phyloP scores from a whole-genome alignment of 2,888 invertebrate genomes.

The Yponomeuta evonymella region DNA sequence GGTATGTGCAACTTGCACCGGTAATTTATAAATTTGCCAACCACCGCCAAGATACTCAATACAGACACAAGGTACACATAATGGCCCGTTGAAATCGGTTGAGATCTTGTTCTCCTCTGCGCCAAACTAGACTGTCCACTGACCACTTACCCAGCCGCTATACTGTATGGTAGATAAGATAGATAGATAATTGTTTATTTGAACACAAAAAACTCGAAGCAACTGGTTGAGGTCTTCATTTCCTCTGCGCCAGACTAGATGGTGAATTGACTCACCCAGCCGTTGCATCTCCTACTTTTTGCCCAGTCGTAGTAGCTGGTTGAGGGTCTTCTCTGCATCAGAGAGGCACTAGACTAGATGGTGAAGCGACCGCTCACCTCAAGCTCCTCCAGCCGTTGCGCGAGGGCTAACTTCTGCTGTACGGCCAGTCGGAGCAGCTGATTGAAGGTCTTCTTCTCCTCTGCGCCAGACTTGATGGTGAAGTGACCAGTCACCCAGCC shows the following conservation, averaged over 20 bases:
- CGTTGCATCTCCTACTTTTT: constrained; percentile 99
- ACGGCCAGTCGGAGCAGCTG: constrained; percentile 97
- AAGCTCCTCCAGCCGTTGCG: constrained; percentile 96
- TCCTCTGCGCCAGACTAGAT: neutral
- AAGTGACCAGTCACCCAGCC: constrained; percentile 73
- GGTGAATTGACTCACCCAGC: constrained; percentile 74
- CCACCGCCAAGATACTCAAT: too few species aligned
- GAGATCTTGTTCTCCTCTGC: too few species aligned
- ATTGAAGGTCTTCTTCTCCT: constrained; percentile 75
- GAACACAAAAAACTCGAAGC: too few species aligned
- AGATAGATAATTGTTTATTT: too few species aligned
- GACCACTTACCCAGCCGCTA: constrained; percentile 76
- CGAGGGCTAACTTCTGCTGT: constrained; percentile 96
- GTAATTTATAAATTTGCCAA: too few species aligned
- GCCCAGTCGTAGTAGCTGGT: constrained; percentile 92
- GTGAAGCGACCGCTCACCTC: constrained; percentile 78
- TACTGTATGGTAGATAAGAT: constrained; percentile 94
- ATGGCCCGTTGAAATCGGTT: too few species aligned
- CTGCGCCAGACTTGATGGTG: neutral
- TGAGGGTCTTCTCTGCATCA: constrained; percentile 42
- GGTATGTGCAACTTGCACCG: too few species aligned
- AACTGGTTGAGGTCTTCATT: constrained; percentile 40
- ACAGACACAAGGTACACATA: too few species aligned
- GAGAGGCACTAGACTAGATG: neutral
- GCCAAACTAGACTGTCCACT: neutral